Evolutionary conservation across 2,797 vertebrate species (phyloP).

Genomic region (Dendrocincla tyrannina): DNA sequence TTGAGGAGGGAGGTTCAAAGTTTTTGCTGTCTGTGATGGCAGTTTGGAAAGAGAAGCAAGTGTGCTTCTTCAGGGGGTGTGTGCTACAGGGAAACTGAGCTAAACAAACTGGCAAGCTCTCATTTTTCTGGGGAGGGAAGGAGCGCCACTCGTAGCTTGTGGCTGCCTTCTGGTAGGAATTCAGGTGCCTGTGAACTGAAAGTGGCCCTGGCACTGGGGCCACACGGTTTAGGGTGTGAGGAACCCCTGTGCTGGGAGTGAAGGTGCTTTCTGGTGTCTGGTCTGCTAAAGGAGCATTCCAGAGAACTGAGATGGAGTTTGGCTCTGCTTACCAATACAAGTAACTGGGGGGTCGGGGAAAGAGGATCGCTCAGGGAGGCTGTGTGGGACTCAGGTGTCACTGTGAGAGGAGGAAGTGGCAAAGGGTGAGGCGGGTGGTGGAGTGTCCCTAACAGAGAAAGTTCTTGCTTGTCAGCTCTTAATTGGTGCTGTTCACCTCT

Average conservation of each 20-base stretch:
- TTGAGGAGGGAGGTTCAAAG: background rate
- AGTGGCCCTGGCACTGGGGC: background rate
- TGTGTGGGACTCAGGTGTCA: rapidly evolving
- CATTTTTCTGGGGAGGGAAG: background rate
- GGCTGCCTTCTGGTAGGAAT: background rate
- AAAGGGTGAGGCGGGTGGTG: background rate
- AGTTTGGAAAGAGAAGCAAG: background rate
- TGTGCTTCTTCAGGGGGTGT: rapidly evolving
- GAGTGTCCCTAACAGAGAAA: background rate
- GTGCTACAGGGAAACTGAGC: background rate
- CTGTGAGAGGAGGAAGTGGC: rapidly evolving
- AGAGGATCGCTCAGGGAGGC: rapidly evolving
- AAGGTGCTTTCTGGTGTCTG: background rate
- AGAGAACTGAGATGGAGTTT: background rate
- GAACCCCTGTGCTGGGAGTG: background rate
- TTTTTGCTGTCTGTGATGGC: background rate
- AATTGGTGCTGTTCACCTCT: background rate
- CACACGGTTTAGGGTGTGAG: background rate
- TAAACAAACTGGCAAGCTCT: background rate
- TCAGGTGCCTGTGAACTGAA: rapidly evolving
- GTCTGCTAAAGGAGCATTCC: background rate
- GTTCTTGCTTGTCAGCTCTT: background rate
- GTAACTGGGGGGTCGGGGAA: rapidly evolving
- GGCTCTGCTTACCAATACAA: rapidly evolving
- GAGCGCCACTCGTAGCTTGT: rapidly evolving